phyloP scores from a whole-genome alignment of 2,797 vertebrate species.

The Gobionotothen gibberifrons region DNA sequence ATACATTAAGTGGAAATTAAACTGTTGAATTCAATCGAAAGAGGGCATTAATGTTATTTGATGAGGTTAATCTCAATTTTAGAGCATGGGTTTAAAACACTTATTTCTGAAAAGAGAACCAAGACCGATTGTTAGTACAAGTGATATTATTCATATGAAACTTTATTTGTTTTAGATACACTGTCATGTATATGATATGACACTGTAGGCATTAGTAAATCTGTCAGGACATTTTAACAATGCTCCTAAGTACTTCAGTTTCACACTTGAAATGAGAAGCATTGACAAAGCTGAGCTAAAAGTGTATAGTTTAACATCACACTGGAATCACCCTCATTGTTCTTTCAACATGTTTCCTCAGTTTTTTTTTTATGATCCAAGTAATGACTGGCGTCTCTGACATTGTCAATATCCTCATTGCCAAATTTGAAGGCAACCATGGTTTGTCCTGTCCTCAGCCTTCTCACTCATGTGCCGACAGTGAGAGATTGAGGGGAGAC shows the following conservation, averaged over 20 bases:
- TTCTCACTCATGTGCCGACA: conserved; percentile 28
- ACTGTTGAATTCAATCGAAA: not conserved
- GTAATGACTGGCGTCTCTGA: conserved; percentile 42
- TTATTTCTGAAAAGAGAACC: not conserved
- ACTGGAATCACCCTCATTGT: conserved; percentile 40
- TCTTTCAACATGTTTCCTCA: conserved; percentile 23
- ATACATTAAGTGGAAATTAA: not conserved
- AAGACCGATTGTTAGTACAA: no score
- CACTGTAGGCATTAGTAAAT: not conserved
- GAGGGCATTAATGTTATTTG: not conserved
- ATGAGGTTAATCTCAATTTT: not conserved
- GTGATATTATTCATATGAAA: not conserved
- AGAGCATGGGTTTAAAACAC: not conserved
- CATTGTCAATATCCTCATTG: conserved; percentile 51
- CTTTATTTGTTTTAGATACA: not conserved
- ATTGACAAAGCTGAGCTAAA: conserved; percentile 35
- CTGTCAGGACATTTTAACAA: conserved; percentile 29
- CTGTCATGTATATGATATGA: conserved; percentile 1
- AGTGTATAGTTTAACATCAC: conserved; percentile 61
- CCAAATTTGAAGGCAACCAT: conserved; percentile 53
- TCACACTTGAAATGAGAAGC: conserved; percentile 24
- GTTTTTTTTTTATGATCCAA: conserved; percentile 48
- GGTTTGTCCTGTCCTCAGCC: conserved; percentile 54
- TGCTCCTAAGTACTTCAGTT: conserved; percentile 22
- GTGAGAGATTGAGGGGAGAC: conserved; percentile 47